Base-by-base conservation (phyloP, 1,140 invertebrate genomes). In the Drosophila pseudoananassae region DNA sequence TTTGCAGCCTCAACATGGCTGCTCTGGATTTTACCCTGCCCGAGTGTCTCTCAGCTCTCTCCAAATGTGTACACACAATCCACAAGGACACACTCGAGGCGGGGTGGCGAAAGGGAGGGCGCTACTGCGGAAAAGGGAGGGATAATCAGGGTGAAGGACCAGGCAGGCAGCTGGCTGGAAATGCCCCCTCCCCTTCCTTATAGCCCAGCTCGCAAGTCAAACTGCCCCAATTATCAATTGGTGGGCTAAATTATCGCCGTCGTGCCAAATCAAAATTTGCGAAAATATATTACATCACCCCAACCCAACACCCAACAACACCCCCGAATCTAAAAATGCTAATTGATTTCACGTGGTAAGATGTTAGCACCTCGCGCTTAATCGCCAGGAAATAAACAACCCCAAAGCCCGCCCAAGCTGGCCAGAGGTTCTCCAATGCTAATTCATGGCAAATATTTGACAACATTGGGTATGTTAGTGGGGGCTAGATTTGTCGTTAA, bases 301-400 rank as follows among this genome's bases (percentile, higher is more conserved):
- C 25, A n/a, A n/a, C n/a, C n/a, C n/a, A n/a, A n/a, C n/a, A n/a
- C n/a, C n/a, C 45, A 45, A 23, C 27, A 12, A 14, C 54, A 33
- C 54, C 73, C 57, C 50, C 56, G 52, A 71, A 49, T 55, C 71
- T 49, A 14, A 45, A 43, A 43, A 52, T 33, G 83, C 82, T 88
- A 87, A 87, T 87, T 87, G 82, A 87, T 78, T 87, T 82, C 82
- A 88, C 82, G 83, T 87, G 82, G 78, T 47, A 38, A 47, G 56
- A 36, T 73, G 60, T 81, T 82, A 87, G 51, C 70, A 88, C 70
- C 50, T 60, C 14, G 38, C 58, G 55, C 38, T n/a, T 60, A 60
- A 27, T 46, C 31, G 31, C 3, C 54, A 53, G 52, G 36, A 52
- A 71, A 59, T 51, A 71, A 27, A 59, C 29, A 47, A 14, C 14